These are phyloP conservation scores for Ceratina australensis DNA, from an alignment of 1,140 invertebrate species.

Conservation along the genomic window DNA sequence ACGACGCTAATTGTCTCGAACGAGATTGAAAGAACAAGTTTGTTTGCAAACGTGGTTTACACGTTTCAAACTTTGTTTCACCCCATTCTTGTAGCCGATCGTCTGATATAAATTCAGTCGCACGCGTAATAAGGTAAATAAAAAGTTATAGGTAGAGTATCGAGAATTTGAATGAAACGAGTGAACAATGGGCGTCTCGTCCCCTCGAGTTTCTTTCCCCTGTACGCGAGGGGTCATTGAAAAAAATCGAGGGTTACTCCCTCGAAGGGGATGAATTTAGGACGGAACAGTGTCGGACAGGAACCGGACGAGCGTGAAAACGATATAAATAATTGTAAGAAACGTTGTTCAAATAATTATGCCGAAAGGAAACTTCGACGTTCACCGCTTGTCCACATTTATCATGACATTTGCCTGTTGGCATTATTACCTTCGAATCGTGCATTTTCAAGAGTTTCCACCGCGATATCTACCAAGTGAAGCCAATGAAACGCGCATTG, in stretches of 20 bases:
- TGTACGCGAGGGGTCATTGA: slow-evolving; percentile 16
- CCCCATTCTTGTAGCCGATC: too few species aligned
- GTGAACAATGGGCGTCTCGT: not conserved
- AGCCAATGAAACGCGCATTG: slow-evolving; percentile 31
- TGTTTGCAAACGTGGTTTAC: not conserved
- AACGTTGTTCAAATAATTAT: not conserved
- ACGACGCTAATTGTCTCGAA: not conserved
- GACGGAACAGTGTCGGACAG: not conserved
- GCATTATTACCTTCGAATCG: slow-evolving; percentile 25
- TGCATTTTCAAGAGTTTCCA: slow-evolving; percentile 26
- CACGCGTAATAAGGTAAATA: not conserved
- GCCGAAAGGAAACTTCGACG: not conserved
- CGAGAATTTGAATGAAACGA: not conserved
- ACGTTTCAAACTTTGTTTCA: too few species aligned
- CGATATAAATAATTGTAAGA: not conserved
- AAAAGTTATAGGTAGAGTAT: not conserved
- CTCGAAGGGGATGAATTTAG: not conserved
- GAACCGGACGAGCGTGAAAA: not conserved
- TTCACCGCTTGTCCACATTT: not conserved
- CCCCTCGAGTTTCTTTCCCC: slow-evolving; percentile 17
- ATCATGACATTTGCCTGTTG: not conserved
- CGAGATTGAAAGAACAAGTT: not conserved
- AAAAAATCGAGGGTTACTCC: slow-evolving; percentile 21
- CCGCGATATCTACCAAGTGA: slow-evolving; percentile 17
- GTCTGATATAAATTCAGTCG: not conserved